A percentile compares a stretch with the other conserved stretches of the same genome.
Evolutionary conservation across 92 coral and sea anemone species (phyloP).

Genomic region (Zoanthus gigantus): DNA sequence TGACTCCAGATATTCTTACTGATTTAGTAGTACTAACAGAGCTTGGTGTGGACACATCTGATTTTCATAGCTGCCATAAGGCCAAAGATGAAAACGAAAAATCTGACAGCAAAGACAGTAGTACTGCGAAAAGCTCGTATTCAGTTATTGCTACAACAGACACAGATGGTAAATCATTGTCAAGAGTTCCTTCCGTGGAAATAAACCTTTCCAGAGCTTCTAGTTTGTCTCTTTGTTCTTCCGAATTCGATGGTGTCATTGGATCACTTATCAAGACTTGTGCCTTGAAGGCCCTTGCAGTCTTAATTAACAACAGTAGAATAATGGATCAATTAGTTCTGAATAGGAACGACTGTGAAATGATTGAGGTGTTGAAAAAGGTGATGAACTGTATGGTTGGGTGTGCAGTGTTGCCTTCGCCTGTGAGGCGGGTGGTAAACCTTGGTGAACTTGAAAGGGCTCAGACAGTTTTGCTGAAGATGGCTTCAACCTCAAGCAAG

Average conservation of each 20-base stretch:
- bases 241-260: conserved; percentile 49
- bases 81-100: conserved; percentile 11
- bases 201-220: conserved; percentile 26
- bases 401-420: conserved; percentile 78
- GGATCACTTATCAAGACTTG: conserved; percentile 70
- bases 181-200: conserved; percentile 19
- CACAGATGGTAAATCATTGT: not conserved
- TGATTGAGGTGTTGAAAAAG: conserved; percentile 40
- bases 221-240: conserved; percentile 12
- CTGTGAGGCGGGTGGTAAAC: conserved; percentile 69
- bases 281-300: conserved; percentile 83
- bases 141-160: not conserved
- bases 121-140: not conserved
- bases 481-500: conserved; percentile 46
- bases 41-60: conserved; percentile 51
- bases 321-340: conserved; percentile 64
- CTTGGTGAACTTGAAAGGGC: conserved; percentile 84
- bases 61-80: conserved; percentile 9
- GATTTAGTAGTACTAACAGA: conserved; percentile 76
- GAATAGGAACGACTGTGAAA: conserved; percentile 44
- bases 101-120: not conserved
- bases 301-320: conserved; percentile 66
- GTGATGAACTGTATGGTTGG: conserved; percentile 77
- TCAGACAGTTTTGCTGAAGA: conserved; percentile 73
- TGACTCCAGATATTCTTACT: conserved; percentile 66